These are phyloP conservation scores for Macrobrachium rosenbergii DNA, from an alignment of 1,140 invertebrate genomes.

Conservation along the genomic window DNA sequence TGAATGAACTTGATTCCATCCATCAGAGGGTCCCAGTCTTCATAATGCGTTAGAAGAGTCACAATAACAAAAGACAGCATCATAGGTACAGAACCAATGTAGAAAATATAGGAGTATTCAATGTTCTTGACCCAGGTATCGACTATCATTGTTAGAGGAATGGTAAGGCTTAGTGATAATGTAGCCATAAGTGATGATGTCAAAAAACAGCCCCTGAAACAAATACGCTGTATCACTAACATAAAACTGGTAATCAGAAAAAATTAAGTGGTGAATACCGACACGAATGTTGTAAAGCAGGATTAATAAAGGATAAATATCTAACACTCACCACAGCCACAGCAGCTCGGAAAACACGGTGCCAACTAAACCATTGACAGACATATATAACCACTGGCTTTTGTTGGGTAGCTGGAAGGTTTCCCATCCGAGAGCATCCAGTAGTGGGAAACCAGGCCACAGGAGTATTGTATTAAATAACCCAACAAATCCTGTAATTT, in stretches of 20 bases:
- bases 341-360: slow-evolving; percentile 88
- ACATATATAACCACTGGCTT: slow-evolving; percentile 82
- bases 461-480: slow-evolving; percentile 84
- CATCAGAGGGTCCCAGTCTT: slow-evolving; percentile 86
- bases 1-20: slow-evolving; percentile 44
- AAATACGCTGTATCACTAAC: neutral
- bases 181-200: slow-evolving; percentile 90
- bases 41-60: slow-evolving; percentile 83
- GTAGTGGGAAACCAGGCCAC: slow-evolving; percentile 88
- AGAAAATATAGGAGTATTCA: slow-evolving; percentile 82
- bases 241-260: no score
- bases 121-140: slow-evolving; percentile 84
- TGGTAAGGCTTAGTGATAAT: slow-evolving; percentile 84
- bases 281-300: neutral
- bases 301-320: neutral
- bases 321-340: slow-evolving; percentile 84
- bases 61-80: slow-evolving; percentile 83
- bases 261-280: no score
- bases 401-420: slow-evolving; percentile 84
- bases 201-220: slow-evolving; percentile 87
- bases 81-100: slow-evolving; percentile 84
- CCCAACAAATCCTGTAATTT: slow-evolving; percentile 83
- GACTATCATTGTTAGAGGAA: slow-evolving; percentile 87
- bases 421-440: slow-evolving; percentile 84
- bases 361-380: slow-evolving; percentile 88